These are phyloP conservation scores for Martes flavigula DNA, from an alignment of 2,797 vertebrate genomes.

Conservation along the genomic window DNA sequence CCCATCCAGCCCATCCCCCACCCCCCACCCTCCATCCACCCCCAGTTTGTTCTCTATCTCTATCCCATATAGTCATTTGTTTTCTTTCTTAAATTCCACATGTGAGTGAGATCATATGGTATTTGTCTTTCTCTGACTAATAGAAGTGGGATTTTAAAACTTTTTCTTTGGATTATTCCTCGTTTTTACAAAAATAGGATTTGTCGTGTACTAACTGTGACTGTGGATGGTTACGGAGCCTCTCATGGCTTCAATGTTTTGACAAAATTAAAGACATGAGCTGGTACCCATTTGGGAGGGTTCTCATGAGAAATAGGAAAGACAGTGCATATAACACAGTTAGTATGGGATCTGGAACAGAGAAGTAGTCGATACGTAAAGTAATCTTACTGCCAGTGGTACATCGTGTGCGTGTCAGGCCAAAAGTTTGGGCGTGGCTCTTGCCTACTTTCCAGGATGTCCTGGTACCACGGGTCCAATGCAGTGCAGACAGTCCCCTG, in stretches of 20 bases:
- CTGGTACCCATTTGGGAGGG: neutral
- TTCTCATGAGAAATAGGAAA: neutral
- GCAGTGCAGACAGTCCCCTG: neutral
- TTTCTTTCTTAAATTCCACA: neutral
- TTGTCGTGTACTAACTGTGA: neutral
- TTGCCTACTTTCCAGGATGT: neutral
- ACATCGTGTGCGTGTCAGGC: neutral
- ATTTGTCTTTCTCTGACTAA: neutral
- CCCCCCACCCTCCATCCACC: neutral
- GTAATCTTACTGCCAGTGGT: neutral
- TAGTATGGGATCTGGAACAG: neutral
- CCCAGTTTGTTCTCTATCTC: neutral
- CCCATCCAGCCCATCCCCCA: neutral
- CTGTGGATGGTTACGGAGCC: neutral
- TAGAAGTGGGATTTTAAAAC: neutral
- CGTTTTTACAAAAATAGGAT: neutral
- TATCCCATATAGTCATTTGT: neutral
- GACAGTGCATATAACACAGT: neutral
- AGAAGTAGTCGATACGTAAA: neutral
- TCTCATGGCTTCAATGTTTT: neutral
- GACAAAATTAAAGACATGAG: neutral
- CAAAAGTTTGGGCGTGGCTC: neutral
- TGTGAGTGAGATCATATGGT: neutral
- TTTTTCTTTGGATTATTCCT: neutral
- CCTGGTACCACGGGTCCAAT: fast-evolving